A percentile compares a stretch with the other conserved stretches of the same genome.
Conservation (phyloP, 1,140 invertebrate species). For the silkworm (Bombyx mori) region DNA sequence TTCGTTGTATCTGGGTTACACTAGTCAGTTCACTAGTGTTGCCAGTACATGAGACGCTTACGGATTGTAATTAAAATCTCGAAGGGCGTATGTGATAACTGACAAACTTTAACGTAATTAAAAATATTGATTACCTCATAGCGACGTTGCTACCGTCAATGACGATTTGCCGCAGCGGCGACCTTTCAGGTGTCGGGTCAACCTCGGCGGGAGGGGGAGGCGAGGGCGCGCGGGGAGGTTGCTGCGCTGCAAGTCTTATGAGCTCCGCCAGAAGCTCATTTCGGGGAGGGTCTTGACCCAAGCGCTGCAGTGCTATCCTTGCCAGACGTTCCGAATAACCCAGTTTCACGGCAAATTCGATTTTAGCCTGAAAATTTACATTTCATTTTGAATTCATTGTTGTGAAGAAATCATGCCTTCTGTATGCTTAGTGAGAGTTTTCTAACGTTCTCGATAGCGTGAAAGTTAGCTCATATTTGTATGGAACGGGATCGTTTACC, state of each 20-base stretch:
- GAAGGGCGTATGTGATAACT: too few relatives aligned
- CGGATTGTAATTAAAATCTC: too few relatives aligned
- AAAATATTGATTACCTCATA: conserved; percentile 80
- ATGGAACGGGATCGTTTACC: too few relatives aligned
- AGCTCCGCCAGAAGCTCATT: conserved; percentile 90
- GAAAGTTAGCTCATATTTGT: too few relatives aligned
- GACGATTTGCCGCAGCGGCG: conserved; percentile 86
- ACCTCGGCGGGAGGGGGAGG: conserved; percentile 38
- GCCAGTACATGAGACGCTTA: too few relatives aligned
- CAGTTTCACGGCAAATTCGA: conserved; percentile 76
- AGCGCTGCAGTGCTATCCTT: conserved; percentile 84
- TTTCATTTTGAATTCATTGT: not conserved
- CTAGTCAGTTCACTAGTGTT: too few relatives aligned
- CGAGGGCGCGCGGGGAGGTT: conserved; percentile 42
- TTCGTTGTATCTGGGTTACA: too few relatives aligned
- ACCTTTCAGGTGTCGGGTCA: conserved; percentile 37
- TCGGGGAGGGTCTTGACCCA: conserved; percentile 86
- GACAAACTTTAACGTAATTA: too few relatives aligned
- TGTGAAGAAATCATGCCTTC: too few relatives aligned
- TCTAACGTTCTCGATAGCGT: too few relatives aligned
- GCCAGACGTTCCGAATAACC: conserved; percentile 92
- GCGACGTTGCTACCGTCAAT: conserved; percentile 98
- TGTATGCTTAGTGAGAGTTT: too few relatives aligned
- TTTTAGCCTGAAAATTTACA: conserved; percentile 39
- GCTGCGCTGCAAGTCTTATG: conserved; percentile 80